Evolutionary conservation across 2,797 vertebrate genomes (phyloP).

Genomic region (Pogoniulus pusillus): DNA sequence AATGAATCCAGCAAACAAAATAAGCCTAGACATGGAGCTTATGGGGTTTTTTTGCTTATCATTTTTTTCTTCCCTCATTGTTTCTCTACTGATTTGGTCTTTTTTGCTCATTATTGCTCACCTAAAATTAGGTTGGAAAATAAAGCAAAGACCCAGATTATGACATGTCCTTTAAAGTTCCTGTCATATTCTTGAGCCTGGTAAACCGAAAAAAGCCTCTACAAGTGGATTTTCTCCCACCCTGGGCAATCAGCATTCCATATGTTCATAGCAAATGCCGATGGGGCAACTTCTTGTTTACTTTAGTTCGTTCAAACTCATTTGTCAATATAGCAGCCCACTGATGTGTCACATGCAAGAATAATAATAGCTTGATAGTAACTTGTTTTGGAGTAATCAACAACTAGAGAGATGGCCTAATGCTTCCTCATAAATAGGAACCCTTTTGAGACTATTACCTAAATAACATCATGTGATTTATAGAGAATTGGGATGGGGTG

Average conservation of each 20-base stretch:
- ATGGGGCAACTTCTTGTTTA: constrained; percentile 46
- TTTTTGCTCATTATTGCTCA: not conserved
- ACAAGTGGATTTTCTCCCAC: constrained; percentile 12
- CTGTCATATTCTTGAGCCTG: not conserved
- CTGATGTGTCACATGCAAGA: constrained; percentile 11
- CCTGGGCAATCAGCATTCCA: constrained; percentile 19
- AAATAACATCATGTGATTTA: not conserved
- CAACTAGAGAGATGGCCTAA: constrained; percentile 8
- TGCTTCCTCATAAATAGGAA: constrained; percentile 18
- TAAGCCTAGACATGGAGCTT: not conserved
- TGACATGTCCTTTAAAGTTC: not conserved
- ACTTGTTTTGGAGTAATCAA: constrained; percentile 28
- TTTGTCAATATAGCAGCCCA: constrained; percentile 52
- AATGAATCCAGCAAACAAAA: not conserved
- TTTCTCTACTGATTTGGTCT: not conserved
- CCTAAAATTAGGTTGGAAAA: not conserved
- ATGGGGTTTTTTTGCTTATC: rapidly evolving
- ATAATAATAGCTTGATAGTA: constrained; percentile 42
- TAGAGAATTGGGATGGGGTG: not conserved
- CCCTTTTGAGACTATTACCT: constrained; percentile 7
- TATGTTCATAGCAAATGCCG: constrained; percentile 30
- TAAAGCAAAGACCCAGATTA: rapidly evolving
- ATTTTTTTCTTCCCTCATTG: not conserved
- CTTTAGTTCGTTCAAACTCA: constrained; percentile 10
- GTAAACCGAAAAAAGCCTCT: not conserved